These are phyloP conservation scores for Bugula neritina DNA, from an alignment of 2,888 invertebrate genomes.

Conservation along the genomic window DNA sequence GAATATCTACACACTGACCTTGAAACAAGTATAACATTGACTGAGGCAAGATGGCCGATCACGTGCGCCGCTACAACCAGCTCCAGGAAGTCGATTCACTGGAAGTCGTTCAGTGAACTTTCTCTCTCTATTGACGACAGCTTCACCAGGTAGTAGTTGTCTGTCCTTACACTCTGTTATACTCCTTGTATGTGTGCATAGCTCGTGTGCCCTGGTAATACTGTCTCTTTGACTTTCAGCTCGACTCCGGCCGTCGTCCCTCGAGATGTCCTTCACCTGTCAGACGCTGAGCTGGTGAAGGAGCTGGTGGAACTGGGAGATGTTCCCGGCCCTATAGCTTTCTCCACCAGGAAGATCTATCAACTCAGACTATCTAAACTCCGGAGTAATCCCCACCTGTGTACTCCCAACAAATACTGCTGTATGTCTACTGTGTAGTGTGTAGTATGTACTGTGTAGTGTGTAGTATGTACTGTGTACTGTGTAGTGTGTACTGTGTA, in stretches of 20 bases:
- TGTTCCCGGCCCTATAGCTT: conserved; percentile 73
- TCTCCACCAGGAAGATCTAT: conserved; percentile 70
- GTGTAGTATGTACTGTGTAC: too few relatives aligned
- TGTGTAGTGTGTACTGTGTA: too few relatives aligned
- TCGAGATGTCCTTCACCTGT: conserved; percentile 29
- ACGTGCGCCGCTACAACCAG: conserved; percentile 1
- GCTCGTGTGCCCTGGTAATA: too few relatives aligned
- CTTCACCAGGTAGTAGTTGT: too few relatives aligned
- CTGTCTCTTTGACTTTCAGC: too few relatives aligned
- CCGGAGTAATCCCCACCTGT: conserved; percentile 34
- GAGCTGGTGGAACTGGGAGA: conserved; percentile 59
- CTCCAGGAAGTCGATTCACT: not conserved
- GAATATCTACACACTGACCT: conserved; percentile 19
- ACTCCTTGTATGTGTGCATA: too few relatives aligned
- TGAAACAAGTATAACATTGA: conserved; percentile 17
- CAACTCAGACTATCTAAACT: conserved; percentile 64
- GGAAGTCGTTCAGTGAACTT: conserved; percentile 11
- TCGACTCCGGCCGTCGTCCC: conserved; percentile 6
- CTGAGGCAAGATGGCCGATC: conserved; percentile 15
- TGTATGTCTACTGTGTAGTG: too few relatives aligned
- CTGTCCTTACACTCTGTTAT: too few relatives aligned
- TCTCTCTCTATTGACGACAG: conserved; percentile 12
- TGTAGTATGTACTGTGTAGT: too few relatives aligned
- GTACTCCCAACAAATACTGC: conserved; percentile 8
- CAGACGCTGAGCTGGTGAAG: conserved; percentile 35